Evolutionary conservation across 2,888 invertebrate species (phyloP).

Genomic region (Oligia strigilis): DNA sequence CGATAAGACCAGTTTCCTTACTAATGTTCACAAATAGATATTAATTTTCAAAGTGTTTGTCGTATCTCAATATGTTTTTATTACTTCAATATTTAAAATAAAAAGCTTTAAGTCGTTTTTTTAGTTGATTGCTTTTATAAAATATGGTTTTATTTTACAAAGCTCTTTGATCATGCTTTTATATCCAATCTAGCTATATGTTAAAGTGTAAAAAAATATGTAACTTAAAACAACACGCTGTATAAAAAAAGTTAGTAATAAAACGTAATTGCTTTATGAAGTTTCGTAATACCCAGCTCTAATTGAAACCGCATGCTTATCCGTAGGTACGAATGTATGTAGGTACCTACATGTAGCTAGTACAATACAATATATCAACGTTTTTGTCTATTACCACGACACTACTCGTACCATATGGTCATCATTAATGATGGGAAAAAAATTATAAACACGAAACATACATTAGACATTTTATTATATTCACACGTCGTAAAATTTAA

Average conservation of each 20-base stretch:
- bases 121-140: slow-evolving; percentile 19
- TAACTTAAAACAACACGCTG: slow-evolving; percentile 51
- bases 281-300: slow-evolving; percentile 66
- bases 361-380: slow-evolving; percentile 64
- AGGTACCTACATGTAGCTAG: slow-evolving; percentile 30
- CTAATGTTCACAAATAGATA: slow-evolving; percentile 72
- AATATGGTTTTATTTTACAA: slow-evolving; percentile 26
- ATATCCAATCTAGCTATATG: not conserved
- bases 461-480: slow-evolving; percentile 69
- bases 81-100: slow-evolving; percentile 31
- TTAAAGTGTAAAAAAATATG: not conserved
- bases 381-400: slow-evolving; percentile 76
- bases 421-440: slow-evolving; percentile 75
- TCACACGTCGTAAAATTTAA: slow-evolving; percentile 62
- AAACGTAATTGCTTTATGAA: slow-evolving; percentile 64
- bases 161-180: slow-evolving; percentile 7
- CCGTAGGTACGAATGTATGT: slow-evolving; percentile 29
- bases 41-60: slow-evolving; percentile 68
- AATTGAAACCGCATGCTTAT: slow-evolving; percentile 80
- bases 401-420: slow-evolving; percentile 74
- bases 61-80: slow-evolving; percentile 39
- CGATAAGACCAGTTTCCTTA: slow-evolving; percentile 81
- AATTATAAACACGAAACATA: slow-evolving; percentile 70
- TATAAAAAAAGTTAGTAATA: slow-evolving; percentile 53
- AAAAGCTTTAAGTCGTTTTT: slow-evolving; percentile 18